A percentile compares a stretch with the other conserved stretches of the same genome.
Conservation (phyloP, 2,888 invertebrate species). For the Priocnemis perturbator region DNA sequence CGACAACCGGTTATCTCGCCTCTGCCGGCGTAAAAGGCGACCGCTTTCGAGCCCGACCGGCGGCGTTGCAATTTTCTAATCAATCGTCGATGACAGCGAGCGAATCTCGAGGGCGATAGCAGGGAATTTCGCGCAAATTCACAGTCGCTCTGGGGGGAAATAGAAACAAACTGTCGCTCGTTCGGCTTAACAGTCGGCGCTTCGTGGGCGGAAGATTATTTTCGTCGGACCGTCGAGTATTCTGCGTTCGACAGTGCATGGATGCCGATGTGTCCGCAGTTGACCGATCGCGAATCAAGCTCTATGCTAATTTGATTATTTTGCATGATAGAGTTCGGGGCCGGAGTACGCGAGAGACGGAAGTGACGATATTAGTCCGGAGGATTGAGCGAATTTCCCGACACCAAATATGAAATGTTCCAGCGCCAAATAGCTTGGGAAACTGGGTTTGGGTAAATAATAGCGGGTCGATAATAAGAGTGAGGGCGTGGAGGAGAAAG, state of each 20-base stretch:
- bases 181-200: too few relatives aligned
- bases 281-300: slow-evolving; percentile 8
- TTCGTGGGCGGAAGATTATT: too few relatives aligned
- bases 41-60: too few relatives aligned
- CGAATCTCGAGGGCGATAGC: too few relatives aligned
- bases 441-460: slow-evolving; percentile 33
- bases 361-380: slow-evolving; percentile 9
- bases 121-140: too few relatives aligned
- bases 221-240: too few relatives aligned
- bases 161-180: too few relatives aligned
- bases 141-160: too few relatives aligned
- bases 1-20: slow-evolving; percentile 4
- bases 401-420: slow-evolving; percentile 26
- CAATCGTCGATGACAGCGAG: too few relatives aligned
- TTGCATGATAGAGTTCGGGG: slow-evolving; percentile 9
- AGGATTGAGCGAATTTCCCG: slow-evolving; percentile 32
- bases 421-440: slow-evolving; percentile 28
- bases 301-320: slow-evolving; percentile 9
- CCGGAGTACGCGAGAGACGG: slow-evolving; percentile 1
- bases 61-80: too few relatives aligned
- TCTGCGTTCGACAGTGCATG: too few relatives aligned
- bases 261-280: too few relatives aligned
- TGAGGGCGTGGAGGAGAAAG: background rate
- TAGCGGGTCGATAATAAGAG: slow-evolving; percentile 22
- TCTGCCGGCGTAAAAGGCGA: background rate